Evolutionary conservation across 30 jellyfish, hydroid and myxozoan species (phyloP), one percentile per base, ranked within the genome.

Genomic region (Aurelia sp.): DNA sequence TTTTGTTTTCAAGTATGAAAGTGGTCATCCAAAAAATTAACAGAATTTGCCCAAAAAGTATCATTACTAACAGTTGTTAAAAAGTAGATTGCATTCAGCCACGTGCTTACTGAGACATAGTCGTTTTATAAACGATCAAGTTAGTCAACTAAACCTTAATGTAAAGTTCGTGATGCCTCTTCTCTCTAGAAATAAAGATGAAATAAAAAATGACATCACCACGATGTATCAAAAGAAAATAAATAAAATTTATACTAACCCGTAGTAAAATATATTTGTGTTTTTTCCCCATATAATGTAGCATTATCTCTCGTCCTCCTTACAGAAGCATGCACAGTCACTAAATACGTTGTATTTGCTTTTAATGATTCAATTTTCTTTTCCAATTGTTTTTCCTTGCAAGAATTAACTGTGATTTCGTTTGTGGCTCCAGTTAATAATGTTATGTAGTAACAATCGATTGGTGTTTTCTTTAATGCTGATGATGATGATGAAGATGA

Each of bases 301-400:
- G 6, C 10, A 21, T 84, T 68, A 47, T 84, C 93, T 64, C 93
- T 59, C 35, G 59, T 58, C 61, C 93, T 40, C 50, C 52, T 64
- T 15, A 84, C 55, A 6, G 87, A 65, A 31, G 82, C 86, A 48
- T 58, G 66, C 6, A 84, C 68, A 40, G 50, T 48, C 61, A 84
- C 93, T 1, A 19, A 11, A 40, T 84, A 84, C 16, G 93, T 60
- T 30, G 93, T 71, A 74, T 84, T 84, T 41, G 52, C 68, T 40
- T 71, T 30, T 67, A 64, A 61, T 71, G 74, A 75, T 33, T 44
- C 37, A 30, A 74, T 37, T 7, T 37, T 37, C 50, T 37, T 64
- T 47, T 71, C 86, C 74, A 63, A 13, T 59, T 61, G 53, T 31
- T 69, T 59, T 10, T 13, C 66, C 22, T 22, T 62, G 30, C 74